Conservation (phyloP, 1,140 invertebrate species). For the Penaeus indicus region DNA sequence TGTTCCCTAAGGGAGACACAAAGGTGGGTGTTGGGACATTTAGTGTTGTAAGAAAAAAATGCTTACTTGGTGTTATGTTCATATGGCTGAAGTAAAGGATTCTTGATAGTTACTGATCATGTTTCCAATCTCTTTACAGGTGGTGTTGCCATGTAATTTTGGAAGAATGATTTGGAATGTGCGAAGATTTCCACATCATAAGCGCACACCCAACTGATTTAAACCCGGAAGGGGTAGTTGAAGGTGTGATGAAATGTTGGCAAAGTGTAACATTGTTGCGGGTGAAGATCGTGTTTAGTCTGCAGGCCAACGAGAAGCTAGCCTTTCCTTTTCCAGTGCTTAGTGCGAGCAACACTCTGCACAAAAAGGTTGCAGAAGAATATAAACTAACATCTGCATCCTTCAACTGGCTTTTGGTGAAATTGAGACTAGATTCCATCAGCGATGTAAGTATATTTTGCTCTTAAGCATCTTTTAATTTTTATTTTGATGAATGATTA, state of each 20-base stretch:
- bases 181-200: slow-evolving; percentile 98
- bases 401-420: slow-evolving; percentile 99
- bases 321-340: slow-evolving; percentile 95
- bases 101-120: not conserved
- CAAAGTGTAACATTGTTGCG: slow-evolving; percentile 93
- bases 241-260: slow-evolving; percentile 85
- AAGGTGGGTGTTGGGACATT: slow-evolving; percentile 69
- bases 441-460: slow-evolving; percentile 79
- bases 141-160: slow-evolving; percentile 97
- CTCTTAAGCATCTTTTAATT: not conserved
- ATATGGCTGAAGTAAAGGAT: too few relatives aligned
- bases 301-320: slow-evolving; percentile 99
- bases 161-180: slow-evolving; percentile 99
- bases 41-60: too few relatives aligned
- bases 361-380: slow-evolving; percentile 96
- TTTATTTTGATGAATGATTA: not conserved
- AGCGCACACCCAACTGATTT: slow-evolving; percentile 92
- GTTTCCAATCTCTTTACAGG: slow-evolving; percentile 66
- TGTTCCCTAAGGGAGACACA: slow-evolving; percentile 80
- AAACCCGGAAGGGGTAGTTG: slow-evolving; percentile 77
- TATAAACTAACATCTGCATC: slow-evolving; percentile 94
- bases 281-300: slow-evolving; percentile 94
- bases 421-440: slow-evolving; percentile 98
- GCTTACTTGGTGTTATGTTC: too few relatives aligned
- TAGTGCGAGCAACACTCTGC: slow-evolving; percentile 94